Evolutionary conservation across 2,888 invertebrate genomes (phyloP), one percentile per base, ranked within the genome.

Genomic region (Lycaena phlaeas): DNA sequence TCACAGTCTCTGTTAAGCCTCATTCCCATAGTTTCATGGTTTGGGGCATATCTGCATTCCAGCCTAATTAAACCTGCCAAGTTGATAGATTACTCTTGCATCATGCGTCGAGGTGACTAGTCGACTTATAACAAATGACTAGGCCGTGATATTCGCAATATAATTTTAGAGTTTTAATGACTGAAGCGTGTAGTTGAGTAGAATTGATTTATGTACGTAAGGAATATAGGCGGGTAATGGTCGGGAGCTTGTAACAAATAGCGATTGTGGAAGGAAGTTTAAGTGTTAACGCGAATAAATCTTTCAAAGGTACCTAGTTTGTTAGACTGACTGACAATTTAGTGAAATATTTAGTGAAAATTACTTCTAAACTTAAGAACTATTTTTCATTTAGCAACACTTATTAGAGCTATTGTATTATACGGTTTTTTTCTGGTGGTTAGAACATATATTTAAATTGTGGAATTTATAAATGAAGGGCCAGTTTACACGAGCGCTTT

Each of bases 21-120:
- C n/a, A n/a, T n/a, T n/a, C n/a, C n/a, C n/a, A n/a, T n/a, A n/a
- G n/a, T n/a, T n/a, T n/a, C n/a, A n/a, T n/a, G n/a, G n/a, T n/a
- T n/a, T n/a, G n/a, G n/a, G n/a, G n/a, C n/a, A n/a, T n/a, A n/a
- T 10, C 4, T 11, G n/a, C 2, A 11, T 34, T 11, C 22, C 11
- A 11, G 17, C 12, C 12, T 34, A 34, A 34, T 34, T 34, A 34
- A 31, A 31, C 18, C 34, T 22, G 34, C 9, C 9, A 34, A 34
- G 22, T 34, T 18, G 11, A 22, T 34, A 22, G 22, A 22, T 34
- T 34, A 34, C 34, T 12, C 9, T 7, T 6, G 28, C 28, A 10
- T 34, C 14, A 10, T 34, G 18, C 34, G n/a, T 18, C 9, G 12
- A 18, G 34, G 22, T 34, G 12, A 18, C 34, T 7, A 7, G 14